phyloP scores from a whole-genome alignment of 2,113 vertebrate genomes.

The Onychostoma macrolepis region DNA sequence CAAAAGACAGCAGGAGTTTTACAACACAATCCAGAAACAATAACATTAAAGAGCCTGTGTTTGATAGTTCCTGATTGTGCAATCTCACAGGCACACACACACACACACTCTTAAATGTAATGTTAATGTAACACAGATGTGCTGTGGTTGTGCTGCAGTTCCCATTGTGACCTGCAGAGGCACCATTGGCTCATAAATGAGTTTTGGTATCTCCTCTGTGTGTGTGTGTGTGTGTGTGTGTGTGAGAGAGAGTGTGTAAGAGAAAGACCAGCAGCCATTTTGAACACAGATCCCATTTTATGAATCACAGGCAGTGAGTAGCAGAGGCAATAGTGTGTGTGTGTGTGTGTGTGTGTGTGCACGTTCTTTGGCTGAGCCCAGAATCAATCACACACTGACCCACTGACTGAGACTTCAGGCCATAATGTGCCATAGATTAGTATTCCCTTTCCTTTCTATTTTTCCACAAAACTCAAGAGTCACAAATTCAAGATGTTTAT shows the following conservation, averaged over 20 bases:
- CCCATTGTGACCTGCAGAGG: constrained; percentile 65
- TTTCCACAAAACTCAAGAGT: not conserved
- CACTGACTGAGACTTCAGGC: constrained; percentile 58
- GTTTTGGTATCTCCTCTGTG: constrained; percentile 14
- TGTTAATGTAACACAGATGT: constrained; percentile 49
- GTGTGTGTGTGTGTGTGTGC: not conserved
- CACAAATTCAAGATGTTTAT: not conserved
- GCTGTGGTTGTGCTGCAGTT: constrained; percentile 40
- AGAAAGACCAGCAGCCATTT: constrained; percentile 74
- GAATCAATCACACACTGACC: constrained; percentile 58
- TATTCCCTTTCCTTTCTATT: not conserved
- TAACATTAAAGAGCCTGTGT: constrained; percentile 6
- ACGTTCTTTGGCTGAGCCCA: not conserved
- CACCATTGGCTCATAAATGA: constrained; percentile 73
- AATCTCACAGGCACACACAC: not conserved
- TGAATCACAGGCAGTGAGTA: constrained; percentile 65
- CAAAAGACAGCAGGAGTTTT: constrained; percentile 21
- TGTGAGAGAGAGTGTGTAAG: not conserved
- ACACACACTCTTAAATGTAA: not conserved
- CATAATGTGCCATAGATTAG: constrained; percentile 3
- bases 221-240: constrained; percentile 25
- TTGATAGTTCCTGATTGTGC: not conserved
- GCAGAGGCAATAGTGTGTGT: not conserved
- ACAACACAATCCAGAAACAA: constrained; percentile 17
- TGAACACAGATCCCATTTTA: constrained; percentile 79